phyloP scores from a whole-genome alignment of 2,888 invertebrate genomes.

The Exephanes ischioxanthus region DNA sequence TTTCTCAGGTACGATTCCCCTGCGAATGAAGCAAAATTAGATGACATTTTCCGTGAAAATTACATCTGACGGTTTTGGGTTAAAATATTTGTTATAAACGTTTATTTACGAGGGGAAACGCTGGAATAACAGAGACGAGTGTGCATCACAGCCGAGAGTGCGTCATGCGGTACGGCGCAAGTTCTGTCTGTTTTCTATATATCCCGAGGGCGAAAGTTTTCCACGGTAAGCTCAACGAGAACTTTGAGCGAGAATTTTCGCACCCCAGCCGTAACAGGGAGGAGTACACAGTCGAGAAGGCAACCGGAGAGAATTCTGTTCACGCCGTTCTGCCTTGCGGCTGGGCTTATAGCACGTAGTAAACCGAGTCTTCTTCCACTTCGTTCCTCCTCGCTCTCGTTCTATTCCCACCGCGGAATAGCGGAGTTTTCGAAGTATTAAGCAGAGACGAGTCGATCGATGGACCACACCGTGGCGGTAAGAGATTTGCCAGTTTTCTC shows the following conservation, averaged over 20 bases:
- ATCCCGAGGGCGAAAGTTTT: conserved; percentile 17
- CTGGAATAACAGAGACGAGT: neutral
- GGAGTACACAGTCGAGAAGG: conserved; percentile 22
- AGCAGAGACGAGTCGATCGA: conserved; percentile 45
- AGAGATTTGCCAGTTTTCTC: conserved; percentile 42
- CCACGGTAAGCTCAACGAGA: neutral
- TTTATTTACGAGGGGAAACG: neutral
- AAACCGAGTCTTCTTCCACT: conserved; percentile 23
- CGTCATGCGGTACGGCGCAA: neutral
- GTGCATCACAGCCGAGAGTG: neutral
- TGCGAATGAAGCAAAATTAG: neutral
- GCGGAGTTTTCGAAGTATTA: conserved; percentile 51
- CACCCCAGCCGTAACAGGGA: neutral
- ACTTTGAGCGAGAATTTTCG: conserved; percentile 46
- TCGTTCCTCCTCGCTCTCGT: conserved; percentile 11
- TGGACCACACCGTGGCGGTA: conserved; percentile 36
- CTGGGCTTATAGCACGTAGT: conserved; percentile 31
- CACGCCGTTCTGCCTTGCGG: conserved; percentile 7
- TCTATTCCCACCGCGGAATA: conserved; percentile 22
- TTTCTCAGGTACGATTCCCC: too few relatives aligned
- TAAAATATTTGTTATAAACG: neutral
- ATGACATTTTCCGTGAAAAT: neutral
- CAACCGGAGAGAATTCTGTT: neutral
- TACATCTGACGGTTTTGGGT: neutral
- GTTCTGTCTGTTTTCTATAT: conserved; percentile 4